Evolutionary conservation across 1,140 invertebrate genomes (phyloP), one percentile per base, ranked within the genome.

Genomic region (Arion vulgaris): DNA sequence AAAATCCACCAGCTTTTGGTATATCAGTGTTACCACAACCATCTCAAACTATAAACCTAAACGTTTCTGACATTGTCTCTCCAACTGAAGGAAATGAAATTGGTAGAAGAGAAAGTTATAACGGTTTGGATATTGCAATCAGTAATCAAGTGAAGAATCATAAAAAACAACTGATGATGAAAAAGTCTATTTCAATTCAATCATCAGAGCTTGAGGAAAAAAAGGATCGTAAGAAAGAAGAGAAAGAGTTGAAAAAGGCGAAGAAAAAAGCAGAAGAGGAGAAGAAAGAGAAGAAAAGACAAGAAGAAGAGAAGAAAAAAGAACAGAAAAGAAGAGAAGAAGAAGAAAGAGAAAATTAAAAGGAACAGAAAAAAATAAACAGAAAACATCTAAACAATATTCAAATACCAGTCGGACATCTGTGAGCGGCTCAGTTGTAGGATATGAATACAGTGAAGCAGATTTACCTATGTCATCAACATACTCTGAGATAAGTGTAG

Each of bases 251-350:
- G 4, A 41, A 38, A 36, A 34, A 69, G 23, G 32, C 51, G 45
- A 71, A 34, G 15, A 41, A n/a, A 13, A 34, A 81, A 19, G 53
- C 15, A 57, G 53, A 57, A 19, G 49, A 57, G 36, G n/a, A 71
- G 62, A 57, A 81, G 26, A 74, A 36, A 72, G 71, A 81, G 53
- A 57, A 23, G 26, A 57, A 57, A 57, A 5, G 53, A 57, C 53
- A 11, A n/a, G 53, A 57, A 57, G 53, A 57, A 23, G 38, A 62
- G 26, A 78, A 28, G 51, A 53, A 78, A 39, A 66, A 36, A 15
- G 32, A 72, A 39, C 62, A 51, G 38, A 66, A 32, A 62, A 72
- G 62, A 32, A 51, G 39, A 66, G 53, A 74, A 45, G 73, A 72
- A 75, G 72, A 82, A 32, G 23, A 53, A 19, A 51, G 45, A 34